phyloP scores from a whole-genome alignment of 2,113 vertebrate genomes.

The Mellivora capensis region DNA sequence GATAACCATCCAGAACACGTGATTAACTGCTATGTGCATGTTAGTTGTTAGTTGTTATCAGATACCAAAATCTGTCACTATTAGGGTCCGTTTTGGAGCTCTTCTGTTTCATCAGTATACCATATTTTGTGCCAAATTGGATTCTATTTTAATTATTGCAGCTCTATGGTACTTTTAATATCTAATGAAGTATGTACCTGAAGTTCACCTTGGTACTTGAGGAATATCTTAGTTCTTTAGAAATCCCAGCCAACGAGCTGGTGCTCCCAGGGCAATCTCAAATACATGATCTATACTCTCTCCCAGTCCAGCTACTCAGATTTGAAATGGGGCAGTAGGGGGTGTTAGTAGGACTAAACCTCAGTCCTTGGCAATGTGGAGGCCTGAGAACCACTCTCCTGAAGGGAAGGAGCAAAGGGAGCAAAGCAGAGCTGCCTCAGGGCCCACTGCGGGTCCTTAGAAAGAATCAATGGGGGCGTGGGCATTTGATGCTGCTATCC shows the following conservation, averaged over 20 bases:
- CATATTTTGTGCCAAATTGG: background rate
- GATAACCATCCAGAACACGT: background rate
- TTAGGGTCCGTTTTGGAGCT: background rate
- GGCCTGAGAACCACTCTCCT: background rate
- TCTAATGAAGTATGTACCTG: background rate
- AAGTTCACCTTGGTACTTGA: background rate
- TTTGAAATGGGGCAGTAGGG: background rate
- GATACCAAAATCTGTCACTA: background rate
- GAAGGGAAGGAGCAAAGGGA: background rate
- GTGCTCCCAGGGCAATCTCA: fast-evolving
- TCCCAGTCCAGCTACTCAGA: background rate
- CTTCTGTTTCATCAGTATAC: background rate
- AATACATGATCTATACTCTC: fast-evolving
- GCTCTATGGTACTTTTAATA: background rate
- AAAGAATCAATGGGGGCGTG: background rate
- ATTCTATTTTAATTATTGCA: background rate
- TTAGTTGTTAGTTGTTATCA: background rate
- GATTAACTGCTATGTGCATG: background rate
- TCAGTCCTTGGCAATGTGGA: background rate
- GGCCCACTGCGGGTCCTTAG: background rate
- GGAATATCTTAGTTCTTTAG: too few species aligned
- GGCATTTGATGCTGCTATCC: background rate
- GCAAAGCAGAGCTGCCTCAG: background rate
- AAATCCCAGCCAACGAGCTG: too few species aligned
- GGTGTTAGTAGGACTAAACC: background rate